Evolutionary conservation across 2,113 vertebrate species (phyloP), one percentile per base, ranked within the genome.

Genomic region (Gopherus flavomarginatus): DNA sequence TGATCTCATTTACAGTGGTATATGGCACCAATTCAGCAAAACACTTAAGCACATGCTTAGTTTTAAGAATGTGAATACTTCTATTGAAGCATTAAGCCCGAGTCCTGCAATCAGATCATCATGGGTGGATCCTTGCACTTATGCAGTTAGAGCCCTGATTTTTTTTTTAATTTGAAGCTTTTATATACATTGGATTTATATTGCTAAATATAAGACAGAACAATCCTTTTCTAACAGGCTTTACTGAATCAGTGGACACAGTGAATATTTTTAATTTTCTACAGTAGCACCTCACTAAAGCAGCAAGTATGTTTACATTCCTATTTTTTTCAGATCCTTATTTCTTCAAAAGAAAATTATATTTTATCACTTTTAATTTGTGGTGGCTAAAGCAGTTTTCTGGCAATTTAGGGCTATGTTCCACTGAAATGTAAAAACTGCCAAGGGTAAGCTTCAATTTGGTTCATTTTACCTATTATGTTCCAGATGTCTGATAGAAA

Each of bases 251-350:
- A 11, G 14, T 44, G 42, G 5, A 11, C 44, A 31, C 2, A 49
- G n/a, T 0, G 0, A 11, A 44, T 29, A 89, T 82, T 75, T 7
- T 29, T 6, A 1, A 1, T 5, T 12, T 4, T 4, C 1, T 29
- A 24, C 0, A 14, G 78, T 3, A 56, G 72, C 42, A 85, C 21
- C 29, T 11, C 44, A 47, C 62, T 44, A 13, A 6, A 81, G 47
- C 59, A 53, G 42, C 17, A 72, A 62, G 31, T 14, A 62, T 3
- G 16, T 14, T 79, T 8, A 72, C 35, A 6, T 86, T 24, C 44
- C 13, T 22, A 38, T 57, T 49, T 78, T n/a, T 29, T n/a, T 52
- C 29, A 83, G 89, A 69, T 42, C 5, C 24, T n/a, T 22, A 1
- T 2, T 72, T 87, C 89, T 78, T 50, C 27, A 38, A 42, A 24